These are phyloP conservation scores for Napeogenes inachia DNA, from an alignment of 2,888 invertebrate genomes.

Conservation along the genomic window DNA sequence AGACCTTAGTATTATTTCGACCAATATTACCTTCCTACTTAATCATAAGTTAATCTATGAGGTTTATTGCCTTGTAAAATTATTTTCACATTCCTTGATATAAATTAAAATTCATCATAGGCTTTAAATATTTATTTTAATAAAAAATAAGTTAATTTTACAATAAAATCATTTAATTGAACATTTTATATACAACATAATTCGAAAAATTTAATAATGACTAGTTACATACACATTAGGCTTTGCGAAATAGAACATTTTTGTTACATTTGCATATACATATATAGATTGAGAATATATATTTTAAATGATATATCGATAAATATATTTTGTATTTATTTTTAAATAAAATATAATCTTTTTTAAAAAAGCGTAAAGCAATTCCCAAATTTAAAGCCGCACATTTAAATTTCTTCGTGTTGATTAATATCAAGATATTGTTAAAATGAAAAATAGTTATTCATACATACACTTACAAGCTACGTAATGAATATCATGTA, in stretches of 20 bases:
- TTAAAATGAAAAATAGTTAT: slow-evolving; percentile 42
- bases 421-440: slow-evolving; percentile 33
- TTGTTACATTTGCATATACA: background rate
- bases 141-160: slow-evolving; percentile 61
- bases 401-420: slow-evolving; percentile 40
- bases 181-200: slow-evolving; percentile 73
- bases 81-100: background rate
- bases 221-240: slow-evolving; percentile 51
- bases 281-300: background rate
- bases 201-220: slow-evolving; percentile 64
- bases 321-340: background rate
- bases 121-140: slow-evolving; percentile 60
- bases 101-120: background rate
- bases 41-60: too few relatives aligned
- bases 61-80: background rate
- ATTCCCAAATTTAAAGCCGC: slow-evolving; percentile 54
- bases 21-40: too few relatives aligned
- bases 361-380: slow-evolving; percentile 47
- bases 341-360: slow-evolving; percentile 2
- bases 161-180: slow-evolving; percentile 50
- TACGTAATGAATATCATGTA: slow-evolving; percentile 56
- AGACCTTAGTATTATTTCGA: too few relatives aligned
- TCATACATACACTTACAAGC: slow-evolving; percentile 53
- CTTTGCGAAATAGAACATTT: slow-evolving; percentile 47
- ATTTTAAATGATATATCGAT: slow-evolving; percentile 8